Evolutionary conservation across 2,888 invertebrate genomes (phyloP), one percentile per base, ranked within the genome.

Genomic region (Choristoneura rosaceana): DNA sequence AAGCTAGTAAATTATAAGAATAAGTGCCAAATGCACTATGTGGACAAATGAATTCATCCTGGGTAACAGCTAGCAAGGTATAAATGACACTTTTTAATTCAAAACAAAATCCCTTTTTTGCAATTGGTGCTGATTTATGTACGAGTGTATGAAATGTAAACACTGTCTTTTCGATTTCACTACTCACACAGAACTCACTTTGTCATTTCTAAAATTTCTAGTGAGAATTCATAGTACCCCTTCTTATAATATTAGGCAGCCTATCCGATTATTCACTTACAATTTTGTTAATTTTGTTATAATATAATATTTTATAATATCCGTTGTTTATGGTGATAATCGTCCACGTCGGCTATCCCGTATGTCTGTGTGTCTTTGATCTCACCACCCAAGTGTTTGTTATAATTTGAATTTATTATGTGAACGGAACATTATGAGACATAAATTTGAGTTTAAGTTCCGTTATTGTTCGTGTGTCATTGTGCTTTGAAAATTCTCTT

Each of bases 311-410:
- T 55, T 55, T 55, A 55, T 25, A 82, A 87, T 84, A 84, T 82
- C 76, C 71, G 76, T 82, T 79, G 80, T 87, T 82, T 82, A 86
- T 76, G 77, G 78, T 75, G 77, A 78, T 79, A 79, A 78, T 75
- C 77, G 77, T 71, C 73, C 38, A 58, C 75, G 75, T 79, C 52
- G 8, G 65, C 76, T 74, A 69, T 74, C 74, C 76, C 62, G 67
- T 76, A 73, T 74, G 74, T 69, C 65, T 73, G 76, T 74, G 69
- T 75, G 74, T 76, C 80, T 83, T 83, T 82, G 80, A 84, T 84
- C 80, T 82, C 62, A 70, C 84, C 87, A 84, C 86, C 85, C 85
- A 85, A 76, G 80, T 41, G 60, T 52, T 73, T 73, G 64, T 60
- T 73, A 69, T 73, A 60, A 69, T 68, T 73, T 34, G 41, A 68